phyloP scores from a whole-genome alignment of 2,888 invertebrate species.

The Limnephilus auricula region DNA sequence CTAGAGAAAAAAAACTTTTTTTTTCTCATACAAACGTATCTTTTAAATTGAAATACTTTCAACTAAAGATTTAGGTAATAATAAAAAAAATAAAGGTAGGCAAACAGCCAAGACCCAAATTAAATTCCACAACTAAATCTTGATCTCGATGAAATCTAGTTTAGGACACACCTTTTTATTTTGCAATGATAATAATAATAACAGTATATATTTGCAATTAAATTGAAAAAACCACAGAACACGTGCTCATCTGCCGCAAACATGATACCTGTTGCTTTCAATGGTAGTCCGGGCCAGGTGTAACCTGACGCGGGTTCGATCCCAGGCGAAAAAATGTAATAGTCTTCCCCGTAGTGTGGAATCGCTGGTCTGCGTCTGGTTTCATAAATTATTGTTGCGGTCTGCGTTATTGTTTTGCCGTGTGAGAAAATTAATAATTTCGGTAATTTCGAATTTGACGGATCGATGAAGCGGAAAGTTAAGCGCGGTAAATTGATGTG shows the following conservation, averaged over 20 bases:
- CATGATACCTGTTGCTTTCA: neutral
- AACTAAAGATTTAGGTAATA: neutral
- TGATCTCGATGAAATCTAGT: neutral
- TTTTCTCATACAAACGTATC: no score
- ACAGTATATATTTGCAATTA: neutral
- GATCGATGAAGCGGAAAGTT: neutral
- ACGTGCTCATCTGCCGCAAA: conserved; percentile 38
- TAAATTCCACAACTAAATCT: neutral
- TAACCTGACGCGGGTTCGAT: neutral
- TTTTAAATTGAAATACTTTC: no score
- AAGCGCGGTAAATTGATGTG: neutral
- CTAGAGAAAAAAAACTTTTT: no score
- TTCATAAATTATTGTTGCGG: neutral
- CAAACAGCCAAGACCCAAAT: neutral
- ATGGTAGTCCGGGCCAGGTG: conserved; percentile 69
- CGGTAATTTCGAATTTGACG: neutral
- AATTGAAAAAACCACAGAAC: conserved; percentile 35
- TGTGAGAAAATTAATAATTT: neutral
- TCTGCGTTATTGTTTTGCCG: neutral
- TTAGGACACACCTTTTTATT: neutral
- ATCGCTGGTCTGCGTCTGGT: neutral
- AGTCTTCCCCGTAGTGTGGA: neutral
- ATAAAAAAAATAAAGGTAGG: neutral
- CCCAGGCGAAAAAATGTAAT: neutral
- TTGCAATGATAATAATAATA: neutral